Conservation (phyloP, 1,140 invertebrate species). For the Drosophila melanogaster region DNA sequence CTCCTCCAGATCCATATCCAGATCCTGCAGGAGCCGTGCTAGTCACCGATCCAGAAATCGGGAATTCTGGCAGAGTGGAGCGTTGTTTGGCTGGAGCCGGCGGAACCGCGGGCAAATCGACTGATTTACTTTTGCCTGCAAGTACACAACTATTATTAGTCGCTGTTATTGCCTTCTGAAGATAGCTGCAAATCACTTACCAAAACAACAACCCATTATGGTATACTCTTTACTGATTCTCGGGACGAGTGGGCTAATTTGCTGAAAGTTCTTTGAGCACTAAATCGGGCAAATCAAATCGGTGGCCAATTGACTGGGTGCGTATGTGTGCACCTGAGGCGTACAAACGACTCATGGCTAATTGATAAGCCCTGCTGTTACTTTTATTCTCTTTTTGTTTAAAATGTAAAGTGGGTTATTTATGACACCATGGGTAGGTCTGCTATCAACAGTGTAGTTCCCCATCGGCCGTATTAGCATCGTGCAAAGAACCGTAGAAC, state of each 20-base stretch:
- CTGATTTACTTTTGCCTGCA: constrained; percentile 69
- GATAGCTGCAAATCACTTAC: constrained; percentile 50
- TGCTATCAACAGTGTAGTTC: constrained; percentile 50
- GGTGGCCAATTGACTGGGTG: constrained; percentile 64
- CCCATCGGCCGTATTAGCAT: constrained; percentile 12
- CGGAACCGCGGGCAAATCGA: constrained; percentile 69
- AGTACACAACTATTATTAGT: constrained; percentile 16
- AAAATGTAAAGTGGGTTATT: constrained; percentile 81
- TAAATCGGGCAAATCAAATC: constrained; percentile 75
- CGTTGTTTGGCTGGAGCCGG: constrained; percentile 54
- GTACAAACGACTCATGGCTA: constrained; percentile 64
- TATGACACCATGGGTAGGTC: constrained; percentile 48
- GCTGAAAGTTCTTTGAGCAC: constrained; percentile 63
- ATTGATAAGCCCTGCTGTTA: constrained; percentile 66
- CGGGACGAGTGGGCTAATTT: constrained; percentile 21
- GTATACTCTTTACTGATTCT: constrained; percentile 28
- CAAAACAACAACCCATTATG: constrained; percentile 74
- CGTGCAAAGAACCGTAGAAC: constrained; percentile 9
- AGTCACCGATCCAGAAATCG: constrained; percentile 24
- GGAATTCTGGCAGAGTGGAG: constrained; percentile 61
- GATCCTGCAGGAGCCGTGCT: constrained; percentile 19
- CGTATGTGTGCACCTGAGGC: constrained; percentile 42
- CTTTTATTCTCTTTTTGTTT: constrained; percentile 66
- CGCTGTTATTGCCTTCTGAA: constrained; percentile 1
- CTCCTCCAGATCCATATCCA: constrained; percentile 34